Evolutionary conservation across 2,888 invertebrate genomes (phyloP).

Genomic region (Pterostichus niger): DNA sequence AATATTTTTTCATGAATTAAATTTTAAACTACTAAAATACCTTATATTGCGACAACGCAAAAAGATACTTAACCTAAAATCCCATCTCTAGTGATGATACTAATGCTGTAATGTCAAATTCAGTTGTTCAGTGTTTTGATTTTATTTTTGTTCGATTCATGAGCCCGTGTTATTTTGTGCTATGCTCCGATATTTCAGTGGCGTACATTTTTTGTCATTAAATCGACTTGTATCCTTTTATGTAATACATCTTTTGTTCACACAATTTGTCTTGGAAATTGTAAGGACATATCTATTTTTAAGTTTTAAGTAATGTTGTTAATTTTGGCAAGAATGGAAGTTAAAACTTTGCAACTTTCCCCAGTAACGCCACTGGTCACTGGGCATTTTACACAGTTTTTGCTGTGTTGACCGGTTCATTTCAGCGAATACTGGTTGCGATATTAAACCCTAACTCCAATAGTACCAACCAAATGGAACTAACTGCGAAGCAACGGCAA

Average conservation of each 20-base stretch:
- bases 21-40: no score
- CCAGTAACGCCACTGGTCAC: constrained; percentile 1
- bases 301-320: no score
- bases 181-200: constrained; percentile 19
- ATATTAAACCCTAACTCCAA: constrained; percentile 14
- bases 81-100: no score
- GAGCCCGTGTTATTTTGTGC: constrained; percentile 35
- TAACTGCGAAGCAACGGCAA: constrained; percentile 7
- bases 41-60: no score
- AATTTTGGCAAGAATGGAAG: no score
- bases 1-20: no score
- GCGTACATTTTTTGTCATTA: not conserved
- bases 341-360: no score
- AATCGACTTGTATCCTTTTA: no score
- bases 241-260: no score
- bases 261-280: no score
- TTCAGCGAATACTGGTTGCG: not conserved
- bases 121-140: constrained; percentile 57
- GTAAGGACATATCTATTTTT: no score
- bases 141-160: constrained; percentile 59
- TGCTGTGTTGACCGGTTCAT: constrained; percentile 22
- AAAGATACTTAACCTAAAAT: no score
- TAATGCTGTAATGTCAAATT: constrained; percentile 63
- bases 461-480: constrained; percentile 26
- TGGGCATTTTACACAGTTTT: constrained; percentile 25